Percentiles rank a stretch among this genome's conserved stretches.
These are phyloP conservation scores for Pristionchus maxplancki DNA, from an alignment of 2,888 invertebrate species.

Conservation along the genomic window DNA sequence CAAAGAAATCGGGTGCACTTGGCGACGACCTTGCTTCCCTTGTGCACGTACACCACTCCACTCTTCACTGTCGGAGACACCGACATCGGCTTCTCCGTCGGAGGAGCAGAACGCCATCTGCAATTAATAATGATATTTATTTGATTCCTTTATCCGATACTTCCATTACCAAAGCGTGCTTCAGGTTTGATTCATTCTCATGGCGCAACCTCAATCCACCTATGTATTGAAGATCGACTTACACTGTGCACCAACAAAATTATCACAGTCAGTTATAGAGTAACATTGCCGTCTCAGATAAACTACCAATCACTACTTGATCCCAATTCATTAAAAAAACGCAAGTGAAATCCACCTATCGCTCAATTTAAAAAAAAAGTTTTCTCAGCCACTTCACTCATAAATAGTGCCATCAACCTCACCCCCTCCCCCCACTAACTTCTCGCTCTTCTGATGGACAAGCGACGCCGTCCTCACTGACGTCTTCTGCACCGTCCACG, in stretches of 20 bases:
- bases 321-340: no score
- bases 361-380: no score
- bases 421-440: constrained; percentile 52
- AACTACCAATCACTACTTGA: no score
- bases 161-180: no score
- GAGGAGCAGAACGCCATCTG: constrained; percentile 58
- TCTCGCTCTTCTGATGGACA: constrained; percentile 61
- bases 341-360: no score
- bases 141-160: no score
- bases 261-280: no score
- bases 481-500: constrained; percentile 81
- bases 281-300: no score
- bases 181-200: no score
- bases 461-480: constrained; percentile 60
- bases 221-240: no score
- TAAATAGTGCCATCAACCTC: neutral
- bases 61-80: constrained; percentile 82
- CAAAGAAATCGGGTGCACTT: constrained; percentile 84
- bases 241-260: no score
- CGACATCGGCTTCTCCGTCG: constrained; percentile 79
- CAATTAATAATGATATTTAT: neutral
- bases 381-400: no score
- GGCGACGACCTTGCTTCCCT: constrained; percentile 84
- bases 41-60: constrained; percentile 83
- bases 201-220: neutral